Base-by-base conservation (phyloP, 1,140 invertebrate species). In the Diuraphis noxia region DNA sequence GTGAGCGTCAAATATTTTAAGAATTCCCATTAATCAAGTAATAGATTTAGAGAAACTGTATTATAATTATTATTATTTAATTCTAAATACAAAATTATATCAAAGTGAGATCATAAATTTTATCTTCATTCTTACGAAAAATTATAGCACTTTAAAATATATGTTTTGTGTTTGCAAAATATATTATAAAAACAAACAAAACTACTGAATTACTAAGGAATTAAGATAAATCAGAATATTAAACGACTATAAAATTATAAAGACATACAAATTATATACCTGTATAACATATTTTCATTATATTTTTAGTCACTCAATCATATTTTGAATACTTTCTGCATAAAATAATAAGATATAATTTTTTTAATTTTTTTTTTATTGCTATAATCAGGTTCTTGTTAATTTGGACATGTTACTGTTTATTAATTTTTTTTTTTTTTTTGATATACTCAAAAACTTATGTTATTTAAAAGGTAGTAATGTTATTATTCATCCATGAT, bases 1-100 rank as follows among this genome's bases (percentile, higher is more conserved):
- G 40, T 43, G n/a, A 46, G 82, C 41, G 30, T 43, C 82, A 85
- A 40, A 43, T 34, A 43, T 85, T 85, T 85, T 21, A 43, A 85
- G 82, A 41, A 85, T 43, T 43, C 41, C n/a, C 82, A 85, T 43
- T 85, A 85, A 85, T 43, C 40, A 85, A 85, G 40, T 85, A 21
- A 43, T 46, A 85, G 41, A 85, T 85, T 85, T 85, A n/a, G 40
- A n/a, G 25, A 43, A 43, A 85, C 82, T 85, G 19, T 85, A 34
- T 85, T 43, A 85, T 81, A 81, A 30, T 81, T 81, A 34, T 43
- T 84, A 41, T 84, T 43, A 84, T 85, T 34, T 43, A 46, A 85
- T 85, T 43, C 7, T 0, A 41, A 85, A 43, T n/a, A 43, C 13
- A 13, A 34, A 43, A 43, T 43, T 21, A 34, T 34, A 85, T 46